Conservation (phyloP, 2,797 vertebrate genomes). For the Euphonia xanthogaster region DNA sequence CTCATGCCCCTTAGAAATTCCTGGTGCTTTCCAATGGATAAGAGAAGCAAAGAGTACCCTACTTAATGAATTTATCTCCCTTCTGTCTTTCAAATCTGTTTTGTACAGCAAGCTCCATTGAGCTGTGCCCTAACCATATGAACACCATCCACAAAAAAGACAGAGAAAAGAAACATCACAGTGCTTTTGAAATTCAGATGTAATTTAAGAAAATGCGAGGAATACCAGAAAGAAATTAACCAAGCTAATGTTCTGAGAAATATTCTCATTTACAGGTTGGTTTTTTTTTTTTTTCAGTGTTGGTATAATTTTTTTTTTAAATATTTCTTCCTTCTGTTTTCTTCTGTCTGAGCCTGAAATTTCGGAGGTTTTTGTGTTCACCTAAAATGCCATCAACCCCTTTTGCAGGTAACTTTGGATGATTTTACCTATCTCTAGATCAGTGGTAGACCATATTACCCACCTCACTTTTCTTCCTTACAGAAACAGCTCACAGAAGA, state of each 20-base stretch:
- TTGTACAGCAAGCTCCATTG: neutral
- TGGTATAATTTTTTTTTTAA: neutral
- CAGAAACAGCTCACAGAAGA: neutral
- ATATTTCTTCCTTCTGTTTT: neutral
- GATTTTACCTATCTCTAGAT: neutral
- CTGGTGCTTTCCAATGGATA: neutral
- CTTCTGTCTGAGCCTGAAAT: neutral
- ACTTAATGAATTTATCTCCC: neutral
- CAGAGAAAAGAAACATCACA: neutral
- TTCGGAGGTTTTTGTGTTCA: neutral
- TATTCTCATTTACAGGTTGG: neutral
- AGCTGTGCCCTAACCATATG: neutral
- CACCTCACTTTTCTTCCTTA: neutral
- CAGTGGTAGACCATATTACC: neutral
- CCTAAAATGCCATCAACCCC: neutral
- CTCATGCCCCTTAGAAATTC: neutral
- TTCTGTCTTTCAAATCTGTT: neutral
- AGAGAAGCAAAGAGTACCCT: neutral
- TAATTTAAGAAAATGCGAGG: fast-evolving
- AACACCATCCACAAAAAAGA: neutral
- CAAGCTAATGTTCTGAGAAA: neutral
- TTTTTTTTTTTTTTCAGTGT: neutral
- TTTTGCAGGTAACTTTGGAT: neutral
- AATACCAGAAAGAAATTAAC: neutral
- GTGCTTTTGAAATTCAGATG: neutral